A percentile compares a stretch with the other conserved stretches of the same genome.
phyloP scores from a whole-genome alignment of 2,888 invertebrate species.

The Yponomeuta sedellus region DNA sequence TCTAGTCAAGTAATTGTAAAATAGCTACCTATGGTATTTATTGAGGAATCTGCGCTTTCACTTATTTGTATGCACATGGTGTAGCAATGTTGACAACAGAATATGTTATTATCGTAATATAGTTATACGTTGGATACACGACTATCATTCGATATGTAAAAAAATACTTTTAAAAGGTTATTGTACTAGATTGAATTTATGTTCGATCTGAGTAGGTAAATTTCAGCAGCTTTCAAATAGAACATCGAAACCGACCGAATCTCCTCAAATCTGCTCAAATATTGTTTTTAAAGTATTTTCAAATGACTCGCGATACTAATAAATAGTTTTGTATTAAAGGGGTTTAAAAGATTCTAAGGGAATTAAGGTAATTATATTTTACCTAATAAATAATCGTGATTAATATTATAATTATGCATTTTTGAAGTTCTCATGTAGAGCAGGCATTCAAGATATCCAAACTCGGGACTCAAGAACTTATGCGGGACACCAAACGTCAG shows the following conservation, averaged over 20 bases:
- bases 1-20: conserved; percentile 7
- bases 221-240: neutral
- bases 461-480: neutral
- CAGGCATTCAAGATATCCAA: neutral
- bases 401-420: no score
- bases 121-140: conserved; percentile 9
- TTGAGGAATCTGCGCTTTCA: conserved; percentile 34
- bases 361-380: no score
- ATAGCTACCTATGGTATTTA: conserved; percentile 14
- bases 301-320: no score
- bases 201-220: neutral
- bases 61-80: conserved; percentile 34
- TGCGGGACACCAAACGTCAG: no score
- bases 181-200: neutral
- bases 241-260: neutral
- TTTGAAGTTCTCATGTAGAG: no score
- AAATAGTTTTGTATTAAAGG: no score
- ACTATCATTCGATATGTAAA: conserved; percentile 13
- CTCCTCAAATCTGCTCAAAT: no score
- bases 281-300: neutral
- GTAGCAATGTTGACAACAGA: conserved; percentile 19
- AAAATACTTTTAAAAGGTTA: neutral
- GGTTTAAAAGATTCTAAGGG: no score
- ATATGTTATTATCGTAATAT: conserved; percentile 14
- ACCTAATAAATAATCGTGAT: no score